Evolutionary conservation across 2,113 vertebrate genomes (phyloP), one percentile per base, ranked within the genome.

Genomic region (Scomber scombrus): DNA sequence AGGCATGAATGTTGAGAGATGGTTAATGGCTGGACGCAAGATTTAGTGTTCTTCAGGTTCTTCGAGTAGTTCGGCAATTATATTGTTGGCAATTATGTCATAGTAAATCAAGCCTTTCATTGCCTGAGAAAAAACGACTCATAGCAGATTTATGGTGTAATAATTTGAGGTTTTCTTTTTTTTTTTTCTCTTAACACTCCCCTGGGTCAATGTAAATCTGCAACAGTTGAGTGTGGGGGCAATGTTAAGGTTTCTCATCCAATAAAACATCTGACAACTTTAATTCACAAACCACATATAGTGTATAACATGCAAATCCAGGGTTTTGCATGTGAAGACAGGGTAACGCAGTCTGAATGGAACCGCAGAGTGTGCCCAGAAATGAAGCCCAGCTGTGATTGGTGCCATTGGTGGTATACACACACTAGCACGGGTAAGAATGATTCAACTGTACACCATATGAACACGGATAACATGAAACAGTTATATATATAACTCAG

Each of bases 41-140:
- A 88, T 79, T 73, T 85, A 78, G 70, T 55, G 46, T 75, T 79
- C 21, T 68, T 85, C 11, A 46, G 29, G 62, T 82, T 91, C 49
- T 60, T 85, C 12, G 62, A 81, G 82, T 73, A 67, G 77, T 86
- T 85, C 23, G 23, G 23, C 23, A 26, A 26, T 26, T 81, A 85
- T 19, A 23, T 84, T 91, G 75, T 80, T 82, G 74, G 79, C 73
- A 88, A 86, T 83, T 78, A 90, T 90, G 89, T 93, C 85, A 75
- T 78, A 82, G 71, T 91, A 89, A 91, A 93, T 92, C 90, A 82
- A 46, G 31, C 55, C 52, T 82, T 80, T 70, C 78, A 81, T 77
- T 72, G 70, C 60, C 54, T 21, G 40, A 40, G 40, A 75, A 71
- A 75, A 83, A 84, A 85, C 19, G 45, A 56, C 54, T 86, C 23